These are phyloP conservation scores for Chouioia cunea DNA, from an alignment of 2,888 invertebrate species.

Conservation along the genomic window DNA sequence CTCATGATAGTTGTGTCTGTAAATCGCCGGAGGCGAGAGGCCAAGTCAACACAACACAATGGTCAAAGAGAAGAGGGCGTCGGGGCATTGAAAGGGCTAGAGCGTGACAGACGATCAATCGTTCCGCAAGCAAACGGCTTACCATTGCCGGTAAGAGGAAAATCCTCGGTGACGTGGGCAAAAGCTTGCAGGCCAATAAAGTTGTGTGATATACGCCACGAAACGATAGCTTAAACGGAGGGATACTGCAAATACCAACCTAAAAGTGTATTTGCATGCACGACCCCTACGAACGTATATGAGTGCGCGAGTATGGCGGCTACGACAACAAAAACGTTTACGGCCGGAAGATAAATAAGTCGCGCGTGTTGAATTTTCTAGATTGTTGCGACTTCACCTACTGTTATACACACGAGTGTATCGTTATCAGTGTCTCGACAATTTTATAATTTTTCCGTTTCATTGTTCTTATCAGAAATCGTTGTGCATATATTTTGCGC, in stretches of 20 bases:
- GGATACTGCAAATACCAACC: slow-evolving; percentile 12
- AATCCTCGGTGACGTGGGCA: slow-evolving; percentile 9
- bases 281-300: neutral
- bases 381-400: too few species aligned
- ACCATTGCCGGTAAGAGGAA: slow-evolving; percentile 3
- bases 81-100: slow-evolving; percentile 14
- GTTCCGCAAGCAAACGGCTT: slow-evolving; percentile 19
- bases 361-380: too few species aligned
- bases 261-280: neutral
- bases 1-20: neutral
- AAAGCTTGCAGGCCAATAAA: slow-evolving; percentile 15
- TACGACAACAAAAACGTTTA: neutral
- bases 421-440: too few species aligned
- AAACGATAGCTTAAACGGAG: neutral
- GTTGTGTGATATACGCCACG: slow-evolving; percentile 6
- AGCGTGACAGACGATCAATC: slow-evolving; percentile 26
- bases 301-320: neutral
- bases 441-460: too few species aligned
- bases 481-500: too few species aligned
- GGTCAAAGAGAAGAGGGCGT: slow-evolving; percentile 7
- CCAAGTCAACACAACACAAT: slow-evolving; percentile 8
- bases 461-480: too few species aligned
- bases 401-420: too few species aligned
- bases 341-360: too few species aligned
- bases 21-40: neutral